A percentile compares a stretch with the other conserved stretches of the same genome.
Conservation (phyloP, 2,113 vertebrate species). For the Trinectes maculatus region DNA sequence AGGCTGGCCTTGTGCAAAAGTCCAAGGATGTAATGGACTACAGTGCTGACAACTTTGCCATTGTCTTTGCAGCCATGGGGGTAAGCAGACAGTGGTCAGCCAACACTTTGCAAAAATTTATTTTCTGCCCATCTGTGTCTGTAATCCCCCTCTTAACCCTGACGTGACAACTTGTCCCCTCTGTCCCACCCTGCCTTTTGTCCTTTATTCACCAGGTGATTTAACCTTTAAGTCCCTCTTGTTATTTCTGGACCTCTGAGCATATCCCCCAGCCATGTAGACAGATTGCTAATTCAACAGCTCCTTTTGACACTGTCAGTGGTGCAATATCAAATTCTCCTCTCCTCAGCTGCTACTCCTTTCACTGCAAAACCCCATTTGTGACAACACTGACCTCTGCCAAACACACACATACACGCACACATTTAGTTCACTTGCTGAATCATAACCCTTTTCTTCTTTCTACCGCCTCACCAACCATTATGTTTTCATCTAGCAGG, state of each 20-base stretch:
- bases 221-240: constrained; percentile 73
- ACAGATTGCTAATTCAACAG: constrained; percentile 70
- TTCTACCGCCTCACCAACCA: constrained; percentile 8
- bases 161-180: constrained; percentile 51
- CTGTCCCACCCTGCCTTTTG: constrained; percentile 33
- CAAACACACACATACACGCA: constrained; percentile 3
- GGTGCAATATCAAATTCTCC: constrained; percentile 65
- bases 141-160: constrained; percentile 71
- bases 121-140: constrained; percentile 24
- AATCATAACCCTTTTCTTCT: constrained; percentile 38
- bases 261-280: constrained; percentile 54
- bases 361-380: constrained; percentile 46
- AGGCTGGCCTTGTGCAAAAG: constrained; percentile 85
- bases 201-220: constrained; percentile 74
- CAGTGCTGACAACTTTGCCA: constrained; percentile 85
- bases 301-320: constrained; percentile 46
- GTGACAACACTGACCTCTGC: constrained; percentile 55
- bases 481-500: constrained; percentile 13
- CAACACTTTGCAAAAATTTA: constrained; percentile 3
- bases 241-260: constrained; percentile 75
- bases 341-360: constrained; percentile 59
- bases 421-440: constrained; percentile 40
- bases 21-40: constrained; percentile 87
- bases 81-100: constrained; percentile 63
- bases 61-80: constrained; percentile 87